Evolutionary conservation across 2,113 vertebrate species (phyloP).

Genomic region (Taxidea taxus): DNA sequence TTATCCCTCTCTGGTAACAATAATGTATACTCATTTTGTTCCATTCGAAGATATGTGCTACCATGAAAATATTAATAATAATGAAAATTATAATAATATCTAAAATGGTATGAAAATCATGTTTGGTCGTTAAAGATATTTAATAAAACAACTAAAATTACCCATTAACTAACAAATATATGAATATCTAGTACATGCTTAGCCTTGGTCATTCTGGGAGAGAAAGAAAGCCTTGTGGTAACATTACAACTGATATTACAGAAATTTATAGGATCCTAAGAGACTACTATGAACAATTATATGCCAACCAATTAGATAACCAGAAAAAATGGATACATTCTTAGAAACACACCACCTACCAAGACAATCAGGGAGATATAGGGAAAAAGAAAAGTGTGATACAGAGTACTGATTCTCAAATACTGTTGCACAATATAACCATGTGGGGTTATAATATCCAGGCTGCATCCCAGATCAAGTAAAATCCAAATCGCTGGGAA

Average conservation of each 20-base stretch:
- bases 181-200: background rate
- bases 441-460: background rate
- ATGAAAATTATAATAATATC: background rate
- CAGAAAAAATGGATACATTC: background rate
- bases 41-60: background rate
- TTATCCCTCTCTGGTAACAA: background rate
- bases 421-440: background rate
- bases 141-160: background rate
- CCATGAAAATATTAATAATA: too few species aligned
- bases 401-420: background rate
- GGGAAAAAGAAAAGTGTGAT: background rate
- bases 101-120: background rate
- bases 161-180: background rate
- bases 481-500: background rate
- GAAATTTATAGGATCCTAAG: background rate
- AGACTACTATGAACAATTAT: background rate
- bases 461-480: background rate
- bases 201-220: background rate
- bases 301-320: background rate
- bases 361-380: background rate
- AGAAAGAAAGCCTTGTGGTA: background rate
- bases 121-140: background rate
- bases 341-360: background rate
- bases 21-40: background rate
- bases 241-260: background rate